Base-by-base conservation (phyloP, 2,113 vertebrate species). In the Phoenicopterus ruber region DNA sequence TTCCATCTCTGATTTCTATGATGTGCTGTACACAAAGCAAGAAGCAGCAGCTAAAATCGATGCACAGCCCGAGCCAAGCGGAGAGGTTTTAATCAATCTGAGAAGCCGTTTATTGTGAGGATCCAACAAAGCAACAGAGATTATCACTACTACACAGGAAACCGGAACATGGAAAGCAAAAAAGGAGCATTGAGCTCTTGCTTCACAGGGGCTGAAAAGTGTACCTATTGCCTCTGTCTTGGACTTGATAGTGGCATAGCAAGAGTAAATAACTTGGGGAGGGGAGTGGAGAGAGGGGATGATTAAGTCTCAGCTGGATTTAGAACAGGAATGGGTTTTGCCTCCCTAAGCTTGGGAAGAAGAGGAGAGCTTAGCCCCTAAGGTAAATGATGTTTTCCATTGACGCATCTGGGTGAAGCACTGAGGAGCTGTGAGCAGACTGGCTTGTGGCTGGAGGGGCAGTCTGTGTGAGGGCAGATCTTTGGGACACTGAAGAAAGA, bases 71-170 rank as follows among this genome's bases (percentile, higher is more conserved):
- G 36, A 93, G 91, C 91, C 69, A 86, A 95, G 89, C 44, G 1
- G 80, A 82, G 91, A 86, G 90, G 67, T 93, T 98, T 97, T 95
- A 98, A 97, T 97, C 97, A 97, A 96, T 96, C 91, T 54, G 65
- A 93, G 90, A 95, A 96, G 86, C 83, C 0, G 0, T 94, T 97
- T 96, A 95, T 95, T 96, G 93, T 96, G 93, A 96, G 76, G 67
- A 94, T 96, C 65, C 94, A 96, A 97, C 94, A 97, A 97, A 97
- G 96, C 5, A 2, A 84, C 78, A 61, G 93, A 96, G 94, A 97
- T 97, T 96, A 97, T 93, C 91, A 25, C 86, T 94, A 34, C 88
- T 86, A 52, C 78, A 91, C 50, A 31, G 20, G 76, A 95, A 95
- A 95, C 54, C 0, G 1, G 86, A 93, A 82, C 91, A 82, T 17